These are phyloP conservation scores for Exephanes ischioxanthus DNA, from an alignment of 2,888 invertebrate species.

Conservation along the genomic window DNA sequence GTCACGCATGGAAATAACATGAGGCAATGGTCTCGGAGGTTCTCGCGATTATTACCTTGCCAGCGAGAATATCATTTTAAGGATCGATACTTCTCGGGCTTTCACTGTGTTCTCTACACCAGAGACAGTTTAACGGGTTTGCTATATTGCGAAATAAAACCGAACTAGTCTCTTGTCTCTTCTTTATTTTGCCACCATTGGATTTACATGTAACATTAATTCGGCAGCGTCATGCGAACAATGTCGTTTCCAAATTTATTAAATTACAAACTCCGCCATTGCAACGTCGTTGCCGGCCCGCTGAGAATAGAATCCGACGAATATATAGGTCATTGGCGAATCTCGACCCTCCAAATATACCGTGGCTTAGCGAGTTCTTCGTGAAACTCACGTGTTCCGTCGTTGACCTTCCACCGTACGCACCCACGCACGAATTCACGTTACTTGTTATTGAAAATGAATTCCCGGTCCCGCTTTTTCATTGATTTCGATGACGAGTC, in stretches of 20 bases:
- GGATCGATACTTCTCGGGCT: slow-evolving; percentile 35
- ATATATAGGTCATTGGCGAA: slow-evolving; percentile 77
- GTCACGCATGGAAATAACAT: slow-evolving; percentile 56
- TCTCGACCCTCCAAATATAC: slow-evolving; percentile 44
- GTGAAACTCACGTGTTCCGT: slow-evolving; percentile 41
- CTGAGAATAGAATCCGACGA: slow-evolving; percentile 66
- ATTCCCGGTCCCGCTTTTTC: slow-evolving; percentile 1
- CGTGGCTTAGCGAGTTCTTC: not conserved
- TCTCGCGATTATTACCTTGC: slow-evolving; percentile 51
- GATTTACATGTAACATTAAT: no score
- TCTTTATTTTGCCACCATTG: no score
- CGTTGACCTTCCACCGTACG: slow-evolving; percentile 73
- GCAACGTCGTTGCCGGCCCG: not conserved
- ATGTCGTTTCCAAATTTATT: not conserved
- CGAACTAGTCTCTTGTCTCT: not conserved
- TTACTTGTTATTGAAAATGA: slow-evolving; percentile 41
- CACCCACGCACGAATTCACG: slow-evolving; percentile 30
- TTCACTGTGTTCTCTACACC: slow-evolving; percentile 15
- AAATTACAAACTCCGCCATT: not conserved
- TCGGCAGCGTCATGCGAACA: no score
- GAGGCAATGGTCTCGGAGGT: slow-evolving; percentile 47
- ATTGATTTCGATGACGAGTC: no score
- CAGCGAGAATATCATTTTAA: slow-evolving; percentile 57
- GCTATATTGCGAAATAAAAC: not conserved
- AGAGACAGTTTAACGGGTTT: slow-evolving; percentile 46